These are phyloP conservation scores for Chrysolina oricalcia DNA, from an alignment of 2,888 invertebrate species.

Conservation along the genomic window DNA sequence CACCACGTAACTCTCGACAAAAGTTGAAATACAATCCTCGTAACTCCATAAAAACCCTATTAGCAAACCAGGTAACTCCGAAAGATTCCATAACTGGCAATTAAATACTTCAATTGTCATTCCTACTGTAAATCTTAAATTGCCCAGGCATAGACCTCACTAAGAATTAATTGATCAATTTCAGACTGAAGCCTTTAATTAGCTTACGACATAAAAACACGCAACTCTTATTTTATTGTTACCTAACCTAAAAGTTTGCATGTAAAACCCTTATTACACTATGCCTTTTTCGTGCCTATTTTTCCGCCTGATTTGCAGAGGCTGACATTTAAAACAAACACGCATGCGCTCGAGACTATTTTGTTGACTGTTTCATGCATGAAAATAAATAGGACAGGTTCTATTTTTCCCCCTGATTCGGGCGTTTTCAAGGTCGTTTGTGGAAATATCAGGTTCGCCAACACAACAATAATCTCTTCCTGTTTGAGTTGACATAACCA, in stretches of 20 bases:
- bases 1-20: too few species aligned
- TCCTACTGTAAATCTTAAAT: background rate
- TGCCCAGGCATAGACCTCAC: background rate
- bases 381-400: too few species aligned
- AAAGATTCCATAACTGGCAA: background rate
- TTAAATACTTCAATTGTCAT: conserved; percentile 1
- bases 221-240: conserved; percentile 10
- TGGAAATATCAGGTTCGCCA: background rate
- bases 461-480: background rate
- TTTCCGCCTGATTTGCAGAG: conserved; percentile 5
- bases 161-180: background rate
- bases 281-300: too few species aligned
- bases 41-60: conserved; percentile 16
- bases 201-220: conserved; percentile 8
- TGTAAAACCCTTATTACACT: background rate
- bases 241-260: conserved; percentile 25
- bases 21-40: conserved; percentile 6
- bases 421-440: conserved; percentile 21
- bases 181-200: background rate
- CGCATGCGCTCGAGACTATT: conserved; percentile 3
- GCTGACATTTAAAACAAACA: conserved; percentile 26
- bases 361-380: background rate
- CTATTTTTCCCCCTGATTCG: background rate
- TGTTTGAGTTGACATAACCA: background rate
- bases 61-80: conserved; percentile 9